Evolutionary conservation across 2,888 invertebrate species (phyloP).

Genomic region (Pandemis cinnamomeana): DNA sequence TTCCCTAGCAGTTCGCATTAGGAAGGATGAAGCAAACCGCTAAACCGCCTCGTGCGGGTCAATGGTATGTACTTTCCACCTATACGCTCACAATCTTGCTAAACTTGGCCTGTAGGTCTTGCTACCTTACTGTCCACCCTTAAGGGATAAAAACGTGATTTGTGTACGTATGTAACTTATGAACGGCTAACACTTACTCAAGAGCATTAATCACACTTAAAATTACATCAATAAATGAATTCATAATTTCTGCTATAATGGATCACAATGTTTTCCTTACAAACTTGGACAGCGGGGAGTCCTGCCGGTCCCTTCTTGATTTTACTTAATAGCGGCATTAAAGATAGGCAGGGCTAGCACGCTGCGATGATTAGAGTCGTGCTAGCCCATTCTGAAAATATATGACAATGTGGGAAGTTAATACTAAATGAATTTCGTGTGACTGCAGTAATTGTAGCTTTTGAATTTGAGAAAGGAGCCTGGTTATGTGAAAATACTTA

Average conservation of each 20-base stretch:
- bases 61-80: too few relatives aligned
- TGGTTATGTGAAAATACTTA: background rate
- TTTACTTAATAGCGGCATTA: constrained; percentile 36
- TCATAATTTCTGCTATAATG: constrained; percentile 64
- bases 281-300: constrained; percentile 63
- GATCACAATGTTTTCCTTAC: constrained; percentile 61
- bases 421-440: constrained; percentile 42
- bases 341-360: constrained; percentile 57
- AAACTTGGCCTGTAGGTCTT: too few relatives aligned
- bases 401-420: constrained; percentile 51
- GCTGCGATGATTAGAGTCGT: constrained; percentile 66
- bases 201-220: constrained; percentile 44
- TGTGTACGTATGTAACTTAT: background rate
- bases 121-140: too few relatives aligned
- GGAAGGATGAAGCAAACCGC: too few relatives aligned
- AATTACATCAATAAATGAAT: constrained; percentile 70
- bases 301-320: constrained; percentile 48
- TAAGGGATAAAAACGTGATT: too few relatives aligned
- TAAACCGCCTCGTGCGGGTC: too few relatives aligned
- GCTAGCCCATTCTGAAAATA: constrained; percentile 43
- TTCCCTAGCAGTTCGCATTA: too few relatives aligned
- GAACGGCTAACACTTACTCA: constrained; percentile 15
- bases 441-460: constrained; percentile 38
- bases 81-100: too few relatives aligned
- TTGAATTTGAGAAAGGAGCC: constrained; percentile 28